Evolutionary conservation across 2,888 invertebrate genomes (phyloP).

Genomic region (Eupithecia subfuscata): DNA sequence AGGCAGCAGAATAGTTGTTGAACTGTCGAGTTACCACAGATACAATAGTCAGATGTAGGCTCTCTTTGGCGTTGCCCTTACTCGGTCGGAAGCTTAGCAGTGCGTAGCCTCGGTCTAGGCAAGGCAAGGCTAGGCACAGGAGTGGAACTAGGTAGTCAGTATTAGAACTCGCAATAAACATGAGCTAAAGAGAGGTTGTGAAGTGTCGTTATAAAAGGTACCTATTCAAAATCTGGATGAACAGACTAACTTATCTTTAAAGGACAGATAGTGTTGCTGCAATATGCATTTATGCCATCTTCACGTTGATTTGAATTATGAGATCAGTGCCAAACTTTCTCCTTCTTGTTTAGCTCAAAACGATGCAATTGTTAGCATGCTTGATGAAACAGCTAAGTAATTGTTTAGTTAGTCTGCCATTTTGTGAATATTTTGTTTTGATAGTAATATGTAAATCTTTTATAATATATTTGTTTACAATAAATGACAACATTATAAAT

Average conservation of each 20-base stretch:
- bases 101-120: slow-evolving; percentile 43
- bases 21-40: slow-evolving; percentile 81
- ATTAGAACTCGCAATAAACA: slow-evolving; percentile 73
- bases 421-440: slow-evolving; percentile 85
- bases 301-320: slow-evolving; percentile 78
- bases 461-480: slow-evolving; percentile 85
- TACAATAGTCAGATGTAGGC: slow-evolving; percentile 78
- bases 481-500: slow-evolving; percentile 84
- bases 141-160: slow-evolving; percentile 66
- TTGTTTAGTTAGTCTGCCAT: slow-evolving; percentile 85
- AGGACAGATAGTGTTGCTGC: slow-evolving; percentile 76
- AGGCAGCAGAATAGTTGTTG: slow-evolving; percentile 80
- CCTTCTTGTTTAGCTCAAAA: slow-evolving; percentile 83
- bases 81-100: slow-evolving; percentile 59
- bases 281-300: slow-evolving; percentile 82
- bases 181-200: slow-evolving; percentile 81
- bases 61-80: slow-evolving; percentile 77
- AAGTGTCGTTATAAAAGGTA: slow-evolving; percentile 83
- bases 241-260: slow-evolving; percentile 79
- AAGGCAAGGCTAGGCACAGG: slow-evolving; percentile 37
- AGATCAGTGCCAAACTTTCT: slow-evolving; percentile 84
- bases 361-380: slow-evolving; percentile 83
- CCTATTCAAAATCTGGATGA: slow-evolving; percentile 80
- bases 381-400: slow-evolving; percentile 81
- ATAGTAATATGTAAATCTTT: slow-evolving; percentile 85